Base-by-base conservation (phyloP, 2,797 vertebrate species). In the Caiman crocodilus region DNA sequence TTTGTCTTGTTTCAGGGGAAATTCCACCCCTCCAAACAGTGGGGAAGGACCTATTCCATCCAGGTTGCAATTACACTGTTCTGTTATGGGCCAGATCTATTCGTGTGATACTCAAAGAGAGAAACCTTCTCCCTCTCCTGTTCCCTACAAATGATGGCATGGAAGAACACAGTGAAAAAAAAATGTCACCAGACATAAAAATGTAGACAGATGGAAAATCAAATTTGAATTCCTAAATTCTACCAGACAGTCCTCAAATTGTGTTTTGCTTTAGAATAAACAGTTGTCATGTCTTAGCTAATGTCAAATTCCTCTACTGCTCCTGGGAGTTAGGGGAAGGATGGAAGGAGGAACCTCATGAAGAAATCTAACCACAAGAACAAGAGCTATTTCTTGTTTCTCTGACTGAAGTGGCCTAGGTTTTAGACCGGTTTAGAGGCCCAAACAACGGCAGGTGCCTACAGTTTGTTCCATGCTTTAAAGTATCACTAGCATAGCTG, bases 391-490 rank as follows among this genome's bases (percentile, higher is more conserved):
- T 75, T 21, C 32, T 15, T 74, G 15, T 15, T 75, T 21, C 32
- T 15, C 14, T 69, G 16, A 23, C 50, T 26, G 25, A 1, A 2
- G n/a, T n/a, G 73, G 11, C 10, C 30, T 17, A 26, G 32, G 57
- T 64, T 9, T 74, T 75, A 0, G 60, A 42, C 26, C 16, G 14
- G 75, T 13, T 5, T 0, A 32, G n/a, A 20, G 59, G 80, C 50
- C 58, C 69, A 56, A 63, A 81, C 5, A 65, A 59, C 71, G 28
- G 65, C 4, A 50, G 30, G 32, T 60, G 61, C 26, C 81, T 79
- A 16, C 0, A 1, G 77, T 30, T 82, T 57, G 25, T 30, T 18
- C 20, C 23, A 25, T 42, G 55, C 83, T 91, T 56, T 1, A 1
- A 20, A 26, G 23, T 73, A 59, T 30, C 1, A 7, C 28, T 74